Evolutionary conservation across 2,797 vertebrate genomes (phyloP).

Genomic region (Tiaroga cobitis): DNA sequence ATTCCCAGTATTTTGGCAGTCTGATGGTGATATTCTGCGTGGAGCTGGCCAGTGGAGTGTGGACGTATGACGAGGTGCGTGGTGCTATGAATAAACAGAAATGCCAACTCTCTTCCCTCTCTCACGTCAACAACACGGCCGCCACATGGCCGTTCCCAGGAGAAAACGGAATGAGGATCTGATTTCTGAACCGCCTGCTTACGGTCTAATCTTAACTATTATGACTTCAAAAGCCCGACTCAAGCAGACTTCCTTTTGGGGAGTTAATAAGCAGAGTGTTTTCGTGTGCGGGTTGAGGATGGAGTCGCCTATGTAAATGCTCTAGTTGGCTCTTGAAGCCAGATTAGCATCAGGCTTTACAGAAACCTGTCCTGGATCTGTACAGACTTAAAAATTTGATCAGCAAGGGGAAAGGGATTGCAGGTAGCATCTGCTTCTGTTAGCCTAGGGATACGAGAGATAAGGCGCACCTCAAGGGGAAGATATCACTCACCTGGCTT

Average conservation of each 20-base stretch:
- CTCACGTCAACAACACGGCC: conserved; percentile 44
- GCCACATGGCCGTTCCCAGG: background rate
- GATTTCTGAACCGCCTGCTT: conserved; percentile 30
- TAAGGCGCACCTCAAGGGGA: conserved; percentile 39
- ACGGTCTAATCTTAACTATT: conserved; percentile 44
- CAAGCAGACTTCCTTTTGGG: conserved; percentile 47
- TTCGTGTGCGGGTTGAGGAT: background rate
- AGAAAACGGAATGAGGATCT: conserved; percentile 24
- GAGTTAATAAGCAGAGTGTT: background rate
- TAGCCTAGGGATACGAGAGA: conserved; percentile 44
- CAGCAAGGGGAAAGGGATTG: conserved; percentile 7
- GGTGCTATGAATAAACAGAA: conserved; percentile 69
- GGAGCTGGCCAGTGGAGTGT: conserved; percentile 93
- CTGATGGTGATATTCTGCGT: conserved; percentile 96
- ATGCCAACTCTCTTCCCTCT: conserved; percentile 52
- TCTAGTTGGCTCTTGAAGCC: conserved; percentile 12
- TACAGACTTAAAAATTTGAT: conserved; percentile 34
- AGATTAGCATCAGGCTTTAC: conserved; percentile 16
- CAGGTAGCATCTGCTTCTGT: conserved; percentile 49
- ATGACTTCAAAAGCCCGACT: conserved; percentile 43
- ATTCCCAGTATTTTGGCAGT: conserved; percentile 91
- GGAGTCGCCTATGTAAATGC: conserved; percentile 35
- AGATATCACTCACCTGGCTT: conserved; percentile 34
- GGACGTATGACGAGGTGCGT: conserved; percentile 89
- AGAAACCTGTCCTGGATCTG: conserved; percentile 32